Evolutionary conservation across 2,888 invertebrate genomes (phyloP), one percentile per base, ranked within the genome.

Genomic region (Clivina fossor): DNA sequence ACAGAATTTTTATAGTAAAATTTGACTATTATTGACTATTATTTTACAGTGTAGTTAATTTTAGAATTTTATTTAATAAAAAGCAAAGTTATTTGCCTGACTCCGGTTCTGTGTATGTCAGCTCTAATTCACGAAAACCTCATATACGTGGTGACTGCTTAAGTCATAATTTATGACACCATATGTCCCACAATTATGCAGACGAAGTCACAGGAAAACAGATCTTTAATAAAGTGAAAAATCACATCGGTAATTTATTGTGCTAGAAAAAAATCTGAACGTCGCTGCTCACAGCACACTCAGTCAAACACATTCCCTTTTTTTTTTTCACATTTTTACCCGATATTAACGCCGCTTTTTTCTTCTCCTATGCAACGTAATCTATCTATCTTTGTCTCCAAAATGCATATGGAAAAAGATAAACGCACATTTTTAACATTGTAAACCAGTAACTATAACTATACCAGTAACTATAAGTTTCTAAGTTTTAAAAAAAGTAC

Each of bases 211-310:
- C 67, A n/a, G n/a, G n/a, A n/a, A n/a, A n/a, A n/a, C n/a, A n/a
- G n/a, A n/a, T n/a, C 65, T 71, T 71, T 71, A 71, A 71, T 71
- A 71, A 71, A 70, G 69, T 70, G 69, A 71, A 70, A 70, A 71
- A 71, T 71, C 69, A 68, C 54, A 65, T 67, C 60, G 55, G 65
- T 69, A 69, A 71, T 71, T 71, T 71, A 71, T 69, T 46, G 50
- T 55, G 48, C 30, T 43, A 38, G 54, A 58, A 58, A 54, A 44
- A 48, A 48, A n/a, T 47, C 38, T 43, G 51, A 43, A 43, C 51
- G 51, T 51, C 41, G 51, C 32, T 41, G 41, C 51, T 33, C 51
- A 51, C 51, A 51, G n/a, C n/a, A n/a, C n/a, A n/a, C n/a, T 51
- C 43, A 43, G 41, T 51, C 43, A 51, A 43, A 51, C 43, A 51